Percentiles rank a stretch among this genome's conserved stretches.
Conservation (phyloP, 2,888 invertebrate species). For the Antheraea yamamai region DNA sequence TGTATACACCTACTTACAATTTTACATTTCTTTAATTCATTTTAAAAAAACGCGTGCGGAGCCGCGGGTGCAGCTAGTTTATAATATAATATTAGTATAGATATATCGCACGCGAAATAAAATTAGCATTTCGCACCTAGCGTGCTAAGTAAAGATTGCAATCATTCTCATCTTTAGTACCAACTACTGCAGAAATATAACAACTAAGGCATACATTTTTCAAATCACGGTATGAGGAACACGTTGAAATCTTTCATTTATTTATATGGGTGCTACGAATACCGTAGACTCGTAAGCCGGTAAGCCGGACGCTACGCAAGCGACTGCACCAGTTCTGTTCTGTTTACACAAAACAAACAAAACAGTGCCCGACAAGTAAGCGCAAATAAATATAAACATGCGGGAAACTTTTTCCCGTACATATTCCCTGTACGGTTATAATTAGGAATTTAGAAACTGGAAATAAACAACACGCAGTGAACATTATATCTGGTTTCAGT, state of each 20-base stretch:
- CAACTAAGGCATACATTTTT: neutral
- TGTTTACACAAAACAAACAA: slow-evolving; percentile 17
- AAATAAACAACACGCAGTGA: neutral
- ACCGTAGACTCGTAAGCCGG: slow-evolving; percentile 17
- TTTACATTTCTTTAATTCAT: no score
- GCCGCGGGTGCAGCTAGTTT: no score
- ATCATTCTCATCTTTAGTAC: no score
- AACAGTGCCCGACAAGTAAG: slow-evolving; percentile 15
- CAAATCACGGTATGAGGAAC: neutral
- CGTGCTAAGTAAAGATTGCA: no score
- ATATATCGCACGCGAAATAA: no score
- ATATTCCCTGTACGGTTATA: neutral
- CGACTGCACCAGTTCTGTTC: slow-evolving; percentile 18
- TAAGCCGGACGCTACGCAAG: slow-evolving; percentile 16
- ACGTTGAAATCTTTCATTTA: slow-evolving; percentile 20
- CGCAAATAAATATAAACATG: slow-evolving; percentile 30
- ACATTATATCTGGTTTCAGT: neutral
- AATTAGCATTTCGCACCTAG: no score
- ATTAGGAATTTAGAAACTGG: neutral
- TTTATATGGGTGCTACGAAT: neutral
- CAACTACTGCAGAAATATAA: neutral
- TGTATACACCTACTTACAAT: no score
- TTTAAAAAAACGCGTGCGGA: no score
- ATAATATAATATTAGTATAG: no score
- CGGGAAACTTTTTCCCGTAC: slow-evolving; percentile 19